Percentiles rank a stretch among this genome's conserved stretches.
These are phyloP conservation scores for Cydia pomonella DNA, from an alignment of 1,140 invertebrate species.

Conservation along the genomic window DNA sequence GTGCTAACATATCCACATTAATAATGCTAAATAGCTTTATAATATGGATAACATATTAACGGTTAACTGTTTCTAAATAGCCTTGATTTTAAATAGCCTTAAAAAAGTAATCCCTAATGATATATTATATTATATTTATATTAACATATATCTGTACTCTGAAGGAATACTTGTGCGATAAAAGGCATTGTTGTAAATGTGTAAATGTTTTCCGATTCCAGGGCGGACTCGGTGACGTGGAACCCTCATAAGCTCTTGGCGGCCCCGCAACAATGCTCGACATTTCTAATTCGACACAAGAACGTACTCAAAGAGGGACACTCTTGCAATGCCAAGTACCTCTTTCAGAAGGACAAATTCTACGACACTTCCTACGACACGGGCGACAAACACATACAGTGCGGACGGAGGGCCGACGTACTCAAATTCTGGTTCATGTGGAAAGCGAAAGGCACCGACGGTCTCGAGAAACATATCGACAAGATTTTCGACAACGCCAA, in stretches of 20 bases:
- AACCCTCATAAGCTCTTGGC: conserved; percentile 96
- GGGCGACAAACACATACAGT: conserved; percentile 96
- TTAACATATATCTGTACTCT: neutral
- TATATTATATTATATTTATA: conserved; percentile 20
- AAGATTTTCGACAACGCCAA: conserved; percentile 87
- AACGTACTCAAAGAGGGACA: conserved; percentile 84
- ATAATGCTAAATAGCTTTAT: conserved; percentile 12
- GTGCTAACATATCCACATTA: neutral
- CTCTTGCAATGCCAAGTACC: conserved; percentile 90
- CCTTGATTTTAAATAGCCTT: conserved; percentile 9
- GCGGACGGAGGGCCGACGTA: conserved; percentile 96
- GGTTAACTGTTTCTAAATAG: neutral
- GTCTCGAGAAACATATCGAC: conserved; percentile 90
- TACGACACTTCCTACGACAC: conserved; percentile 96
- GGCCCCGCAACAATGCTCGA: conserved; percentile 94
- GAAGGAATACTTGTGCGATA: neutral
- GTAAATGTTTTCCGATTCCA: conserved; percentile 59
- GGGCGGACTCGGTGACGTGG: conserved; percentile 96
- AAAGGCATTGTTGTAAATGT: conserved; percentile 15
- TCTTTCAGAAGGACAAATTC: conserved; percentile 98
- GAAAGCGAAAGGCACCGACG: conserved; percentile 94
- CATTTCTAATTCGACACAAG: conserved; percentile 88
- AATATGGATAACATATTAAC: neutral
- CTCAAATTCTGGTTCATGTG: conserved; percentile 99
- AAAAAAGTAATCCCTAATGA: neutral